Evolutionary conservation across 2,888 invertebrate genomes (phyloP), one percentile per base, ranked within the genome.

Genomic region (Parascotia fuliginaria): DNA sequence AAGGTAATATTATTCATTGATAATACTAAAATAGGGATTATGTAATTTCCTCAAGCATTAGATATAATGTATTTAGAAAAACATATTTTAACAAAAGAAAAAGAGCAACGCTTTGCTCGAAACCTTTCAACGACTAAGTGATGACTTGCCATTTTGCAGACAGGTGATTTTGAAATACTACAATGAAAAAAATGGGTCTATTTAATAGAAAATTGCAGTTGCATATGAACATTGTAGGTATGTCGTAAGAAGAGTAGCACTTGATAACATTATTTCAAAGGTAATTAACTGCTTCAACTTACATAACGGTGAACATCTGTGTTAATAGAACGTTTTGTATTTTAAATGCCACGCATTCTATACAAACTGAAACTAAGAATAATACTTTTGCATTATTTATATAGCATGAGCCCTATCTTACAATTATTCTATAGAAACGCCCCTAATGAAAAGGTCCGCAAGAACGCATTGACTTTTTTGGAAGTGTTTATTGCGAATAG

Each of bases 251-350:
- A 33, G 53, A 57, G 34, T 47, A 24, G 40, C 60, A 69, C 67
- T 67, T 68, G 65, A 77, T 69, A 67, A 71, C 65, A 60, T 64
- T 70, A 75, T 79, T 79, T 75, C 79, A 79, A 80, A 81, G 84
- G 69, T 77, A 84, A 85, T 83, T 83, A 83, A 71, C 65, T 61
- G 64, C 65, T 65, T 59, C 63, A 65, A 60, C 68, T 89, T 88
- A 83, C 75, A 79, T 87, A 89, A 89, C 72, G 63, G 62, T 85
- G 85, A 82, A 75, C 87, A 89, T 87, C 85, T 89, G 84, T 89
- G 89, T 89, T 86, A 89, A 87, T 84, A 76, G 79, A 76, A 75
- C 75, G 69, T 75, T 79, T 78, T 76, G 72, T 78, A 70, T 71
- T 60, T 65, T 64, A 67, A 69, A 76, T 63, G 61, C 42, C 49